Evolutionary conservation across 2,797 vertebrate species (phyloP), one percentile per base, ranked within the genome.

Genomic region (Thamnophis elegans): DNA sequence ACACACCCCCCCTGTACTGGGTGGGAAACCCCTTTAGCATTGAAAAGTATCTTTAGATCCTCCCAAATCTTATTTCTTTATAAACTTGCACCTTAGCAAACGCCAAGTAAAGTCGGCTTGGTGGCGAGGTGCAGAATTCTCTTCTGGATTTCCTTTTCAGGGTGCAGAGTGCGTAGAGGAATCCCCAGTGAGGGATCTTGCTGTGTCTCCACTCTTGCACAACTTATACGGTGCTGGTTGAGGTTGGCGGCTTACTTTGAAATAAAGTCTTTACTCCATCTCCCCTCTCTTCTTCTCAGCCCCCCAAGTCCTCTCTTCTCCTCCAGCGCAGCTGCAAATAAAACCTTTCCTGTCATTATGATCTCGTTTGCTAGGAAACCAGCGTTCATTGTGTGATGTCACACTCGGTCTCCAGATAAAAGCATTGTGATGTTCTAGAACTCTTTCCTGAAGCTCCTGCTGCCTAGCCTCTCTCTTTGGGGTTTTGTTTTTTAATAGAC

Each of bases 331-430:
- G 91, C 20, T 92, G 92, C 90, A 94, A 93, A 1, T 16, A 92
- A 89, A 53, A 73, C 68, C 86, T 82, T 59, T 87, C 92, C 89
- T 60, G 58, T 89, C 93, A 91, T 88, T 62, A 25, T 90, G 91
- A 88, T 88, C 85, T 93, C 58, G 88, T 92, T 89, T 96, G 91
- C 93, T 94, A 94, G 89, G 93, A 96, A 93, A 92, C 1, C 0
- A 85, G 87, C 56, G 22, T 85, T 92, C 78, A 65, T 0, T 1
- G 91, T 96, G 59, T 94, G 94, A 94, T 93, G 60, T 93, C 94
- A 93, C 54, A 4, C 1, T 26, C 4, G 51, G 42, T 6, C 68
- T 26, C 85, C 93, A 13, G 53, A 53, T 0, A 2, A 65, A 2
- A 65, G 51, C 92, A 91, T n/a, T 65, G n/a, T 95, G 94, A 94